Conservation (phyloP, 2,888 invertebrate species). For the Epinotia nisella region DNA sequence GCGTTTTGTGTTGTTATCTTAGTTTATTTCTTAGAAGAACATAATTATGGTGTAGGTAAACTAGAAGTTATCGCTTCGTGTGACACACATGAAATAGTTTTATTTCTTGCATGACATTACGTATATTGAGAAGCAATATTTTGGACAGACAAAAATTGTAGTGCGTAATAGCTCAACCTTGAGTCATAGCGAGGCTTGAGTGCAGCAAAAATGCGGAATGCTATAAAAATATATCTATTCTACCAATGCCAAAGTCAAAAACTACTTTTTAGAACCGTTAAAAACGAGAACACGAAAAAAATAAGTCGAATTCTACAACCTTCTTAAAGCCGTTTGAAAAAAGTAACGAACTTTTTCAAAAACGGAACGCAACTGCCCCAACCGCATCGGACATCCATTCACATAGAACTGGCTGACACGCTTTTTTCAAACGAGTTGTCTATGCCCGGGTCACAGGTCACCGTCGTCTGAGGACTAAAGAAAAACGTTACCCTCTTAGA, state of each 20-base stretch:
- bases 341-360: slow-evolving; percentile 43
- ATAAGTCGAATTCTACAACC: slow-evolving; percentile 16
- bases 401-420: slow-evolving; percentile 69
- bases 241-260: not conserved
- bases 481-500: slow-evolving; percentile 79
- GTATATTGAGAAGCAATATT: too few relatives aligned
- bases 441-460: slow-evolving; percentile 77
- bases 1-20: not conserved
- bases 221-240: too few relatives aligned
- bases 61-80: not conserved
- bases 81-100: too few relatives aligned
- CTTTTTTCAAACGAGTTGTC: slow-evolving; percentile 72
- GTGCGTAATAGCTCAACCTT: too few relatives aligned
- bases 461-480: slow-evolving; percentile 75
- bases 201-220: too few relatives aligned
- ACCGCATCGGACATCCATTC: slow-evolving; percentile 65
- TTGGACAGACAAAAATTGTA: too few relatives aligned
- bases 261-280: not conserved
- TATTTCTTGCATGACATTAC: too few relatives aligned
- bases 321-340: slow-evolving; percentile 26
- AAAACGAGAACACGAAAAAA: slow-evolving; percentile 9
- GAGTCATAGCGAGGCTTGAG: too few relatives aligned
- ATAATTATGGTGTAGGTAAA: slow-evolving; percentile 2
- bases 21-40: slow-evolving; percentile 2
- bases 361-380: slow-evolving; percentile 56